phyloP scores from a whole-genome alignment of 2,113 vertebrate species.

The Sphaerodactylus townsendi region DNA sequence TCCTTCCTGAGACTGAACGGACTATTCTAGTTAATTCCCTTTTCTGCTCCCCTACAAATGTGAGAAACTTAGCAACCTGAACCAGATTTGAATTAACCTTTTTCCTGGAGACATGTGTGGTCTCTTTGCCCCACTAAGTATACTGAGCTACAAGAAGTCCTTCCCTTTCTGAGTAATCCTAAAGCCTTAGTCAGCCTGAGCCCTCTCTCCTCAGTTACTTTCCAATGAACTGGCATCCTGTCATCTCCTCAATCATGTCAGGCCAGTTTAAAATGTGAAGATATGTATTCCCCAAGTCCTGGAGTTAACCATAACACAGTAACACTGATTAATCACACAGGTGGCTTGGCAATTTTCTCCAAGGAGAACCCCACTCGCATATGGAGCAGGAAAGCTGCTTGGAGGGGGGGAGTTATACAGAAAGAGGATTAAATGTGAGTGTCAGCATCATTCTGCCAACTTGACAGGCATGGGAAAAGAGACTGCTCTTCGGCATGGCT shows the following conservation, averaged over 20 bases:
- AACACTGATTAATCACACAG: no score
- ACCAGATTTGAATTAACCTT: neutral
- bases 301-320: no score
- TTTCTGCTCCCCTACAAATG: neutral
- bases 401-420: no score
- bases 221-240: slow-evolving; percentile 32
- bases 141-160: neutral
- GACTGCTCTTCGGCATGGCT: slow-evolving; percentile 36
- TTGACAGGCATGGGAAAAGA: slow-evolving; percentile 38
- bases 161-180: neutral
- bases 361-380: no score
- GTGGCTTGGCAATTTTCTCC: no score
- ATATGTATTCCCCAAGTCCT: no score
- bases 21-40: neutral
- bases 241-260: neutral
- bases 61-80: neutral
- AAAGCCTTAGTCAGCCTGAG: slow-evolving; percentile 13
- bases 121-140: neutral
- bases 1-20: neutral
- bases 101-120: neutral
- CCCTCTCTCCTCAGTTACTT: neutral
- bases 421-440: slow-evolving; percentile 30
- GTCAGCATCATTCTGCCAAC: slow-evolving; percentile 8
- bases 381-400: no score
- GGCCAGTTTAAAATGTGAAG: neutral